Percentiles rank a stretch among this genome's conserved stretches.
phyloP scores from a whole-genome alignment of 2,113 vertebrate genomes.

The Xyliphius kryptos region DNA sequence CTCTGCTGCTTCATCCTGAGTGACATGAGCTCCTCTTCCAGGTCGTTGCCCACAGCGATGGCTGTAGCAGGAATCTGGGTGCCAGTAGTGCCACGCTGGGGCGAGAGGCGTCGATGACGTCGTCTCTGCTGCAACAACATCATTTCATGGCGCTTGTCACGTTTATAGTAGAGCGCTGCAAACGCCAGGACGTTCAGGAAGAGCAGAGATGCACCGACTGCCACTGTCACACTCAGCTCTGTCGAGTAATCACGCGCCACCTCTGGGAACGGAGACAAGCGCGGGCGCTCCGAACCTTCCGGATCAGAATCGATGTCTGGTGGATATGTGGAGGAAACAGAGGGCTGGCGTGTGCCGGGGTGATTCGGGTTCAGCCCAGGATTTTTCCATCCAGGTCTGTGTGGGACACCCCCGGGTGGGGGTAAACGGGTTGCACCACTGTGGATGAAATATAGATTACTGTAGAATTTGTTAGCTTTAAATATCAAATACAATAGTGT shows the following conservation, averaged over 20 bases:
- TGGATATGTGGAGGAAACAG: slow-evolving; percentile 74
- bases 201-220: slow-evolving; percentile 89
- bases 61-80: slow-evolving; percentile 43
- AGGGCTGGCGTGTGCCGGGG: slow-evolving; percentile 45
- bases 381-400: slow-evolving; percentile 73
- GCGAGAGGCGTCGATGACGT: slow-evolving; percentile 73
- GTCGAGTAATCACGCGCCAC: slow-evolving; percentile 94
- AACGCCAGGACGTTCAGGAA: slow-evolving; percentile 97
- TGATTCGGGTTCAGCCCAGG: slow-evolving; percentile 38
- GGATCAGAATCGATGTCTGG: slow-evolving; percentile 75
- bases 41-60: slow-evolving; percentile 75
- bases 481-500: too few species aligned
- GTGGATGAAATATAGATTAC: too few species aligned
- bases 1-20: slow-evolving; percentile 98
- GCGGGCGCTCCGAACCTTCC: slow-evolving; percentile 73
- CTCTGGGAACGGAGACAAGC: slow-evolving; percentile 79
- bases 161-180: slow-evolving; percentile 95
- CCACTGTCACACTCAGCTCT: slow-evolving; percentile 94
- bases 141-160: slow-evolving; percentile 89
- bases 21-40: slow-evolving; percentile 98
- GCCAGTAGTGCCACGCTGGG: slow-evolving; percentile 69
- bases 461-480: too few species aligned
- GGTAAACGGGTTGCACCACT: slow-evolving; percentile 74
- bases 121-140: slow-evolving; percentile 72
- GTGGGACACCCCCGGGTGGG: slow-evolving; percentile 65